These are phyloP conservation scores for Sympetrum striolatum DNA, from an alignment of 2,888 invertebrate genomes.

Conservation along the genomic window DNA sequence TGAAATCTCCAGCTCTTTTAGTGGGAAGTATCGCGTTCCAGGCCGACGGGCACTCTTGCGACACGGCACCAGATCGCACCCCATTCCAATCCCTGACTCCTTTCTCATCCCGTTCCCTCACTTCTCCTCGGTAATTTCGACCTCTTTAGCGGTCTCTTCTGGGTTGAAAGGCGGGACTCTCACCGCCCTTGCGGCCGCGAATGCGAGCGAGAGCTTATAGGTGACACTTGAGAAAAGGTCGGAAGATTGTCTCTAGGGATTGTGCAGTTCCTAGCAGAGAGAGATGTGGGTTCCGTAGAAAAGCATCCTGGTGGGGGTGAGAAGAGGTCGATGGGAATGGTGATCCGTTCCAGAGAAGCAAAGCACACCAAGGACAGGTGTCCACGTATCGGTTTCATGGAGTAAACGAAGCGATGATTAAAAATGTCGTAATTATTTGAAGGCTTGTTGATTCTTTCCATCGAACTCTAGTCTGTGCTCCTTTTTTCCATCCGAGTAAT, in stretches of 20 bases:
- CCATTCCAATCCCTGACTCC: background rate
- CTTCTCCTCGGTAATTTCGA: background rate
- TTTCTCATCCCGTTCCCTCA: background rate
- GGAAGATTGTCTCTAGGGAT: background rate
- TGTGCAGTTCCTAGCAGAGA: background rate
- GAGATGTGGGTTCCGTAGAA: background rate
- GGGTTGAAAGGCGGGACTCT: background rate
- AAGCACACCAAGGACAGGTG: background rate
- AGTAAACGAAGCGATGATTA: background rate
- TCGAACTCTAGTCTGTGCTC: background rate
- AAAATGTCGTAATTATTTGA: background rate
- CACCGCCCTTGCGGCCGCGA: background rate
- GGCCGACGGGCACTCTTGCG: constrained; percentile 4
- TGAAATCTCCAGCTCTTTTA: background rate
- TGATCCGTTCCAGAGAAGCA: background rate
- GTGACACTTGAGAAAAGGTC: background rate
- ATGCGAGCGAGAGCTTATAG: background rate
- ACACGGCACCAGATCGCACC: background rate
- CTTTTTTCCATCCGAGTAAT: background rate
- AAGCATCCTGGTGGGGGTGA: background rate
- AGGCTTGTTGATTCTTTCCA: background rate
- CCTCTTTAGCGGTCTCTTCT: background rate
- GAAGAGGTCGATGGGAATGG: too few species aligned
- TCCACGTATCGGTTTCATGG: background rate
- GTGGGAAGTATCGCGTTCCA: background rate